These are phyloP conservation scores for Trachops cirrhosus DNA, from an alignment of 2,797 vertebrate genomes.

Conservation along the genomic window DNA sequence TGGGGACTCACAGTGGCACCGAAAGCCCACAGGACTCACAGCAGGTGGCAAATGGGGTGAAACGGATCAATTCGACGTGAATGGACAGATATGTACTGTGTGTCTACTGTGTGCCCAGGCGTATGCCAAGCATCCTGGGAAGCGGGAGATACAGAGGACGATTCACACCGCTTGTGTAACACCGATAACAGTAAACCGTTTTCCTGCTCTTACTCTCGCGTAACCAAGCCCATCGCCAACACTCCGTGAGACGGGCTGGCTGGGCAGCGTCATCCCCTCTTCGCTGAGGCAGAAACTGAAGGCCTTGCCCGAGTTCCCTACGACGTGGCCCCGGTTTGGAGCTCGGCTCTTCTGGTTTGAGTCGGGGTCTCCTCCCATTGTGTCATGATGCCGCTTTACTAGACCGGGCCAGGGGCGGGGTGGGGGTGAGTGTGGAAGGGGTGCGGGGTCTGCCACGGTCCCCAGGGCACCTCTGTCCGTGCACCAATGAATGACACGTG, in stretches of 20 bases:
- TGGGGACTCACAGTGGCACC: neutral
- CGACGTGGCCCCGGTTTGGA: neutral
- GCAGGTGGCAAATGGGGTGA: neutral
- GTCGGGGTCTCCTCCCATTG: neutral
- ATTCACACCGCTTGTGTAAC: too few species aligned
- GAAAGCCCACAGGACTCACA: neutral
- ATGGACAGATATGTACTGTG: neutral
- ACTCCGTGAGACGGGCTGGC: neutral
- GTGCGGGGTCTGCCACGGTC: neutral
- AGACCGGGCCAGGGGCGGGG: neutral
- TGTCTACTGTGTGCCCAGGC: neutral
- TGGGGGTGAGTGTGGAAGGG: neutral
- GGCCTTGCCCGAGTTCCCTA: neutral
- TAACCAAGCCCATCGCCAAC: neutral
- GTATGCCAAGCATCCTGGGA: neutral
- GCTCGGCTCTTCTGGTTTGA: neutral
- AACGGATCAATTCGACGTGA: neutral
- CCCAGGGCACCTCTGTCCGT: rapidly evolving
- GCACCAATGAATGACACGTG: too few species aligned
- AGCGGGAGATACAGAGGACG: neutral
- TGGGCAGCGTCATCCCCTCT: neutral
- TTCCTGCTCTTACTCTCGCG: neutral
- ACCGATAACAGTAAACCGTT: neutral
- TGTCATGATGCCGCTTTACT: neutral
- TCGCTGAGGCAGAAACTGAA: neutral